Conservation (phyloP, 35 echinoderm and acorn worm species). For the Ophiothrix spiculata region DNA sequence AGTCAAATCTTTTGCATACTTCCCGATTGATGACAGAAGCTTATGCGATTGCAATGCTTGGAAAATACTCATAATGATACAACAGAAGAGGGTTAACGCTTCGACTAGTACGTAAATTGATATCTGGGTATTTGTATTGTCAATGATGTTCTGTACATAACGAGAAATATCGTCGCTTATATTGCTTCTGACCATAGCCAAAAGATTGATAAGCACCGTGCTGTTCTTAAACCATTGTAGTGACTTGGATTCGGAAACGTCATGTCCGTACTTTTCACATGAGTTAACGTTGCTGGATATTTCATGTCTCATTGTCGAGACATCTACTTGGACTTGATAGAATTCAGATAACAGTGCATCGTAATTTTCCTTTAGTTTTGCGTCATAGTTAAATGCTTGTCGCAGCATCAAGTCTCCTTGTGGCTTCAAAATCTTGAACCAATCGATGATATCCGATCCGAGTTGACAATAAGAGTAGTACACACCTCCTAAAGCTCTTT, state of each 20-base stretch:
- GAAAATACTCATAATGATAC: slow-evolving; percentile 1
- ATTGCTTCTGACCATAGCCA: neutral
- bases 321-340: neutral
- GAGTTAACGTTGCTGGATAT: neutral
- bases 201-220: slow-evolving; percentile 19
- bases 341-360: too few relatives aligned
- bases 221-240: slow-evolving; percentile 40
- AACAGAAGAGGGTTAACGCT: too few relatives aligned
- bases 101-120: too few relatives aligned
- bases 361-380: neutral
- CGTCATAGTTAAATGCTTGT: slow-evolving; percentile 9
- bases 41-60: neutral
- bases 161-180: neutral
- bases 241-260: neutral
- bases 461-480: slow-evolving; percentile 28
- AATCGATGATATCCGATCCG: neutral
- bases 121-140: neutral
- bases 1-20: neutral
- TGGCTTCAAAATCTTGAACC: slow-evolving; percentile 24
- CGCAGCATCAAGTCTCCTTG: neutral
- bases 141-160: neutral
- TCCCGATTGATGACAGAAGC: neutral
- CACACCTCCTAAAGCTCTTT: slow-evolving; percentile 34
- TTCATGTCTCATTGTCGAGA: slow-evolving; percentile 14
- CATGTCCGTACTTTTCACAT: slow-evolving; percentile 4